Conservation (phyloP, 23 tunicate species). For the Phallusia fumigata region DNA sequence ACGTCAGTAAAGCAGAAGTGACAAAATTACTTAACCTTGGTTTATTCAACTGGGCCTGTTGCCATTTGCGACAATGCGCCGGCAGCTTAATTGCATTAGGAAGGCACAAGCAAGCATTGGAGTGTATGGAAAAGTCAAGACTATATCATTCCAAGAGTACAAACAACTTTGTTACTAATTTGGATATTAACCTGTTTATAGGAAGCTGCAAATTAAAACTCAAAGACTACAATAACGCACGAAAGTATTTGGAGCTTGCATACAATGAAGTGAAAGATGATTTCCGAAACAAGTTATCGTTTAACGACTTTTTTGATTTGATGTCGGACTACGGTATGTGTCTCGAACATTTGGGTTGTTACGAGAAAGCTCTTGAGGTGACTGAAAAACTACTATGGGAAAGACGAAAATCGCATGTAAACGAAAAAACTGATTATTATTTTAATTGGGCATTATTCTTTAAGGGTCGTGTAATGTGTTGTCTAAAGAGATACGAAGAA, state of each 20-base stretch:
- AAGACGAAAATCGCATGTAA: background rate
- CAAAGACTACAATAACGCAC: background rate
- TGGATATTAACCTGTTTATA: background rate
- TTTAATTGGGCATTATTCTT: background rate
- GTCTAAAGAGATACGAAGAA: background rate
- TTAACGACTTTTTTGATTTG: no score
- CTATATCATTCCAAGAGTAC: no score
- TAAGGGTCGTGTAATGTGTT: background rate
- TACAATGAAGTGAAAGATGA: background rate
- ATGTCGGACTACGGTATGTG: background rate
- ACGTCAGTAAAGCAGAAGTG: no score
- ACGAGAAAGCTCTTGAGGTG: background rate
- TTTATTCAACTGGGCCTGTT: no score
- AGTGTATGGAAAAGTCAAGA: background rate
- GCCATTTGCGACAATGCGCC: background rate
- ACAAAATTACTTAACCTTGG: no score
- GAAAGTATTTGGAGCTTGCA: no score
- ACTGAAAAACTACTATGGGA: background rate
- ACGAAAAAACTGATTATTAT: background rate
- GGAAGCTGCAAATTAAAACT: background rate
- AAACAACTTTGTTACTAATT: no score
- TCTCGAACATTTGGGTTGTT: background rate
- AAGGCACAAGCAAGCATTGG: background rate
- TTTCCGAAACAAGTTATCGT: no score
- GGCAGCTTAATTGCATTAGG: background rate